A percentile compares a stretch with the other conserved stretches of the same genome.
Conservation (phyloP, 1,140 invertebrate species). For the Dendroctonus ponderosae region DNA sequence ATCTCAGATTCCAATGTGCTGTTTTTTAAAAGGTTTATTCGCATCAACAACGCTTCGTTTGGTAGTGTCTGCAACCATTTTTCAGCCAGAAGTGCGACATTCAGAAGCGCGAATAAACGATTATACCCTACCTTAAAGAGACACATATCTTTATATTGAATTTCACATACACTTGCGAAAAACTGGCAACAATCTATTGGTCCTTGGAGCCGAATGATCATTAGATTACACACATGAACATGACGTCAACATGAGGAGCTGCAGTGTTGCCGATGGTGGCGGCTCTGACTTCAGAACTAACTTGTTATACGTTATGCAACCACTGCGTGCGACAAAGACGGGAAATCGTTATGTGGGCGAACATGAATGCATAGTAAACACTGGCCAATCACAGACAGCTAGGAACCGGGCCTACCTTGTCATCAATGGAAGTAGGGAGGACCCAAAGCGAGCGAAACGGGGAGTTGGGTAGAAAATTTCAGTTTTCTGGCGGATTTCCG, state of each 20-base stretch:
- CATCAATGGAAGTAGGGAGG: slow-evolving; percentile 51
- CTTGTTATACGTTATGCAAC: slow-evolving; percentile 40
- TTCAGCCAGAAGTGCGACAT: too few species aligned
- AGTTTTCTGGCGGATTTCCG: not conserved
- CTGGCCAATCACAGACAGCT: slow-evolving; percentile 47
- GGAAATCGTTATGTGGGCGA: slow-evolving; percentile 40
- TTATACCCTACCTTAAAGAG: too few species aligned
- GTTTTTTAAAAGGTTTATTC: too few species aligned
- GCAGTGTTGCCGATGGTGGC: slow-evolving; percentile 6
- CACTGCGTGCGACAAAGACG: slow-evolving; percentile 38
- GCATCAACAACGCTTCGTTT: too few species aligned
- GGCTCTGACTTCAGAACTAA: slow-evolving; percentile 22
- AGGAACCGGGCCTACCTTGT: slow-evolving; percentile 51
- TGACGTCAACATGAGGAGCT: slow-evolving; percentile 12
- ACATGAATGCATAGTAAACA: slow-evolving; percentile 45
- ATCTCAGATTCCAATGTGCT: too few species aligned
- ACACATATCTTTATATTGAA: too few species aligned
- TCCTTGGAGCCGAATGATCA: slow-evolving; percentile 10
- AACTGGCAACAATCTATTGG: not conserved
- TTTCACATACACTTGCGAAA: too few species aligned
- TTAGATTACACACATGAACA: slow-evolving; percentile 9
- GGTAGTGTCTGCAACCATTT: too few species aligned
- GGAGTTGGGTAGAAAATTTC: slow-evolving; percentile 5
- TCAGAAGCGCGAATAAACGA: too few species aligned
- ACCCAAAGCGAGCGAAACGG: slow-evolving; percentile 38